These are phyloP conservation scores for Cybosia mesomella DNA, from an alignment of 2,888 invertebrate genomes.

Conservation along the genomic window DNA sequence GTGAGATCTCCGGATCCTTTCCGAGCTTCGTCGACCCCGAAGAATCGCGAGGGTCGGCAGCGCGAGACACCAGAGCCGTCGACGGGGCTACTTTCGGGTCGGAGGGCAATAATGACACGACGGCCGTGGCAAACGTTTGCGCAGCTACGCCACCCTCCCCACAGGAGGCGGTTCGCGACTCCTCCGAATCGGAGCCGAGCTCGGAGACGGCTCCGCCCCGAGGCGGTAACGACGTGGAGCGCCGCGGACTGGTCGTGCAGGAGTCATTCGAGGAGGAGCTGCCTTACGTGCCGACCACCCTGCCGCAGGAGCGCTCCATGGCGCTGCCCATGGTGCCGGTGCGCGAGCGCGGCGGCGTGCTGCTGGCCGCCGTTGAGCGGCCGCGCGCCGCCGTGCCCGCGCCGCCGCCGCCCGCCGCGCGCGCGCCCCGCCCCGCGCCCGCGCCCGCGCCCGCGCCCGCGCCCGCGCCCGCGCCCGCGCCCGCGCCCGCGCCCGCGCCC, in stretches of 20 bases:
- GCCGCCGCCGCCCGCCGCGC: conserved; percentile 82
- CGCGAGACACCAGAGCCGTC: conserved; percentile 42
- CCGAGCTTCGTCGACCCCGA: conserved; percentile 86
- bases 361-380: conserved; percentile 74
- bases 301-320: conserved; percentile 94
- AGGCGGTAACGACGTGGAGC: conserved; percentile 88
- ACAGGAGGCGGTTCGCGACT: conserved; percentile 68
- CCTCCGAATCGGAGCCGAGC: conserved; percentile 90
- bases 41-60: conserved; percentile 69
- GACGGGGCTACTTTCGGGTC: conserved; percentile 36
- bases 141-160: conserved; percentile 35
- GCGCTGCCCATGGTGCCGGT: conserved; percentile 94
- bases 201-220: conserved; percentile 81
- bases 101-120: conserved; percentile 41
- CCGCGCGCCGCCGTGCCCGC: conserved; percentile 90
- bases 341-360: conserved; percentile 75
- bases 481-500: conserved; percentile 69
- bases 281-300: conserved; percentile 96
- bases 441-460: conserved; percentile 64
- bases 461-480: conserved; percentile 48
- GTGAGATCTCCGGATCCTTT: conserved; percentile 86
- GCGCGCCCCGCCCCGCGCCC: conserved; percentile 47
- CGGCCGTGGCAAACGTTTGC: background rate
- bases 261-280: conserved; percentile 95
- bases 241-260: conserved; percentile 90